A percentile compares a stretch with the other conserved stretches of the same genome.
Evolutionary conservation across 2,113 vertebrate species (phyloP).

Genomic region (Entomyzon cyanotis): DNA sequence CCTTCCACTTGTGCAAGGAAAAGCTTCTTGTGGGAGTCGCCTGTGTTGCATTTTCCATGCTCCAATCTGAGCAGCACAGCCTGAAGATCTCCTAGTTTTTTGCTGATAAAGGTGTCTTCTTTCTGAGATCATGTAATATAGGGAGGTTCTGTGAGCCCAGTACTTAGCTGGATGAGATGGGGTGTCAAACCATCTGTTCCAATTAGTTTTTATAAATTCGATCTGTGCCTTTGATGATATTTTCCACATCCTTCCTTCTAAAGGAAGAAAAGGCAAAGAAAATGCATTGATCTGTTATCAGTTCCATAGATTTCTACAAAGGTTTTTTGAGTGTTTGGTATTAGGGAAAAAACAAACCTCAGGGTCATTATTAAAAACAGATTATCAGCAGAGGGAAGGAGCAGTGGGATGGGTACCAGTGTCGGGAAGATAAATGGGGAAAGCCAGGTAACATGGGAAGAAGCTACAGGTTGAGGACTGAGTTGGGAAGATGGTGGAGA

Average conservation of each 20-base stretch:
- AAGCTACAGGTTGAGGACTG: not conserved
- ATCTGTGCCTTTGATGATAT: not conserved
- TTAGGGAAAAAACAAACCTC: not conserved
- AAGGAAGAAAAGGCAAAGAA: not conserved
- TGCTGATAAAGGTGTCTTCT: not conserved
- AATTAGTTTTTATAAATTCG: not conserved
- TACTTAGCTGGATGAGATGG: not conserved
- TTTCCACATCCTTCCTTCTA: not conserved
- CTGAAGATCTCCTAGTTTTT: not conserved
- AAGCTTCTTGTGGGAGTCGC: not conserved
- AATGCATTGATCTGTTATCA: not conserved
- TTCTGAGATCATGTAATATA: not conserved
- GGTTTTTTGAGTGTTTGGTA: not conserved
- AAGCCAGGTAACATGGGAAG: not conserved
- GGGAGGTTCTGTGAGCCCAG: not conserved
- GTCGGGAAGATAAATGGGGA: not conserved
- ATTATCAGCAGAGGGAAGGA: not conserved
- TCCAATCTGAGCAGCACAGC: not conserved
- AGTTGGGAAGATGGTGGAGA: not conserved
- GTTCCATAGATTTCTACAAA: not conserved
- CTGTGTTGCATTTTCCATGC: not conserved
- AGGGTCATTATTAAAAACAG: not conserved
- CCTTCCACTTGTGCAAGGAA: not conserved
- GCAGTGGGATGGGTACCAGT: not conserved
- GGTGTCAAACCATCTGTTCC: not conserved